Base-by-base conservation (phyloP, 2,113 vertebrate species). In the Cinclus cinclus region DNA sequence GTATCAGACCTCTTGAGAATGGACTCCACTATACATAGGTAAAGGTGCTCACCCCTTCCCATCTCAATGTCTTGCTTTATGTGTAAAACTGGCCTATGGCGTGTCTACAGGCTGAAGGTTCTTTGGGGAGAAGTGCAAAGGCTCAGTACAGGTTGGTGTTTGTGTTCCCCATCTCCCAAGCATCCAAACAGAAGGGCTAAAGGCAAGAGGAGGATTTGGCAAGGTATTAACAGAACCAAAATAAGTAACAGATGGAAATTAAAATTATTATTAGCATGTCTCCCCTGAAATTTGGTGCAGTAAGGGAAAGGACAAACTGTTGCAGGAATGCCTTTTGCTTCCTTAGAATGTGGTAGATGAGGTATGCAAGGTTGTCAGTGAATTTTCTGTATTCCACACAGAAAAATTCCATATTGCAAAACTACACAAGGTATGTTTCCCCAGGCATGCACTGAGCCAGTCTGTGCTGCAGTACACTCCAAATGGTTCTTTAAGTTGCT, bases 361-460 rank as follows among this genome's bases (percentile, higher is more conserved):
- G 28, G 12, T 22, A 15, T 50, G 7, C 52, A 44, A 75, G 25
- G 7, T 13, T 13, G 25, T 27, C 35, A 44, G 15, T 16, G 65
- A 63, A 28, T 47, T 56, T 53, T 49, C 2, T 76, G 24, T 15
- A 9, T 68, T 70, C 5, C 18, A 37, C 2, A 7, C 33, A 69
- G 22, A 60, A 56, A 27, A 15, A 6, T 8, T 65, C 30, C 4
- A 1, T 30, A 7, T 46, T 64, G 55, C 24, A 52, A 8, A 88
- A 28, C 58, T 27, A 14, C 31, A 2, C 1, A 4, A 47, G 15
- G 10, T 31, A 0, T 6, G 6, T 56, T 69, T 88, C 37, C 1
- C 1, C 25, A 46, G 63, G 41, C 46, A 23, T 33, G 46, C 15
- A 2, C 46, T 81, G 73, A 70, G 55, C 59, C 58, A 49, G 27